Evolutionary conservation across 2,888 invertebrate genomes (phyloP), one percentile per base, ranked within the genome.

Genomic region (Pammene aurita): DNA sequence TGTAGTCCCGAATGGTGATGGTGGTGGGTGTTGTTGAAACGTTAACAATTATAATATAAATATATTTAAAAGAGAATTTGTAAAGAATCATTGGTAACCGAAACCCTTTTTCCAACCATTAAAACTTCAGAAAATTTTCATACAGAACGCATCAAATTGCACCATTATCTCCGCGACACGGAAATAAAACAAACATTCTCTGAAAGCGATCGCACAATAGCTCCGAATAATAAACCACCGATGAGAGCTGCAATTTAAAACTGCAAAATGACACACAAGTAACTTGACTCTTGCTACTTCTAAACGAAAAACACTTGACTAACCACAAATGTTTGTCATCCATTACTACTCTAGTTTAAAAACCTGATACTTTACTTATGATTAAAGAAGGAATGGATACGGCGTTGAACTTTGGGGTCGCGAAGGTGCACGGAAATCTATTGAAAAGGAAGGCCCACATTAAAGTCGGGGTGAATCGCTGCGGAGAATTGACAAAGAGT

Each of bases 231-330:
- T 68, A 58, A 57, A 63, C 50, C 52, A 11, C 44, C 63, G 44
- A 68, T 54, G 63, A 68, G 35, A 42, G 57, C 56, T 63, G 68
- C 68, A 63, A 68, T 68, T 63, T 63, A 63, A 68, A 64, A 58
- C 57, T 54, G 52, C 42, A 68, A 68, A 68, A 68, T 68, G 34
- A 35, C 57, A 67, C 16, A 14, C 26, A 11, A 63, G 42, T 46
- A 44, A 63, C 44, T 57, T 48, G 48, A 67, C 56, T 50, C 42
- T 62, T 34, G 38, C 67, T 5, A n/a, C 13, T 50, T 38, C 42
- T 41, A n/a, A 13, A 26, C 18, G 6, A 11, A 61, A 54, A 50
- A 41, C 9, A 34, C 41, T 38, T 4, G 18, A 63, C 14, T 5
- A 14, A 13, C 6, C 7, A 57, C 18, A 6, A 35, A 4, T 6